phyloP scores from a whole-genome alignment of 2,888 invertebrate species.

The Perdita meconis region DNA sequence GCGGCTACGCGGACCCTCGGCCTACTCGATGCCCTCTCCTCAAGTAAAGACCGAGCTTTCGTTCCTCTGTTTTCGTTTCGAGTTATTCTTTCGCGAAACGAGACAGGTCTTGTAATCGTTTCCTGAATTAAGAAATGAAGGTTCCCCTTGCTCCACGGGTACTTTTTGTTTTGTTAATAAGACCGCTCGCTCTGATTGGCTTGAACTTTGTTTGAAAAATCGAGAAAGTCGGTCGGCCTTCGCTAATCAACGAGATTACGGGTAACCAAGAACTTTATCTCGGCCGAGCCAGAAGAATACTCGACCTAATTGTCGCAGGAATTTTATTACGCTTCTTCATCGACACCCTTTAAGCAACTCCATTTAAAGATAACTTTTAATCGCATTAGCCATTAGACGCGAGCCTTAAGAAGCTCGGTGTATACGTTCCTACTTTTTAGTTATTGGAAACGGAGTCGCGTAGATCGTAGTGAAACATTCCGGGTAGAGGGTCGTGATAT shows the following conservation, averaged over 20 bases:
- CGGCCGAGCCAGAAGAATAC: constrained; percentile 9
- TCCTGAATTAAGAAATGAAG: not conserved
- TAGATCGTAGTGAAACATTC: no score
- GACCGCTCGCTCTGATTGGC: constrained; percentile 9
- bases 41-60: no score
- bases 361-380: no score
- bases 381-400: no score
- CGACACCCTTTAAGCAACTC: not conserved
- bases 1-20: no score
- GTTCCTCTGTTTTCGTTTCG: no score
- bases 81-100: not conserved
- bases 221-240: not conserved
- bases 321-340: constrained; percentile 7
- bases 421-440: no score
- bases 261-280: constrained; percentile 38
- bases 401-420: no score
- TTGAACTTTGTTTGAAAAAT: constrained; percentile 19
- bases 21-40: not conserved
- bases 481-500: no score
- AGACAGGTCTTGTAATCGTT: constrained; percentile 6
- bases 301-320: constrained; percentile 23
- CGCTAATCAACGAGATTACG: constrained; percentile 30
- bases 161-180: constrained; percentile 1
- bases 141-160: not conserved
- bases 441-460: no score